Conservation (phyloP, 2,888 invertebrate genomes). For the Glyphotaelius pellucidus region DNA sequence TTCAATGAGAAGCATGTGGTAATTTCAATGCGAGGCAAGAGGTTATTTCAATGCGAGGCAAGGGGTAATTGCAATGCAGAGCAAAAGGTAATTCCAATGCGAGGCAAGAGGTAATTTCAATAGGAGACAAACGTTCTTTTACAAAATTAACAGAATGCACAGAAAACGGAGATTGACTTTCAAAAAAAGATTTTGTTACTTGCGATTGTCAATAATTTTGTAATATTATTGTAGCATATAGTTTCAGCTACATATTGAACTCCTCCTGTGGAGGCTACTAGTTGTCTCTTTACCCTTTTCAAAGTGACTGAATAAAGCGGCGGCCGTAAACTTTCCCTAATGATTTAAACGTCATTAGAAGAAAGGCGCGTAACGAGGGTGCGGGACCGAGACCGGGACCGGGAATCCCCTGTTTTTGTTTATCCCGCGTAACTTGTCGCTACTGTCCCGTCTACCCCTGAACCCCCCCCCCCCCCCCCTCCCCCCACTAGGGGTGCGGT, state of each 20-base stretch:
- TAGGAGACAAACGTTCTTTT: no score
- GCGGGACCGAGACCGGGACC: not conserved
- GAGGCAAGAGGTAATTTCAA: no score
- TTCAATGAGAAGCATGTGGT: no score
- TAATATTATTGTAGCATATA: not conserved
- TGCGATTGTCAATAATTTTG: no score
- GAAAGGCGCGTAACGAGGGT: constrained; percentile 66
- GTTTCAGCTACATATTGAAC: constrained; percentile 10
- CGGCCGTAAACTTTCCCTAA: constrained; percentile 63
- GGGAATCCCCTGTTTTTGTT: constrained; percentile 65
- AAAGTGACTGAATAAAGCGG: constrained; percentile 62
- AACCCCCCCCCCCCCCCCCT: not conserved
- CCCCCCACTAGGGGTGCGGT: constrained; percentile 57
- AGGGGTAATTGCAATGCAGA: no score
- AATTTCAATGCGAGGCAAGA: no score
- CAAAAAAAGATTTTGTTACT: no score
- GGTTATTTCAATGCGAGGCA: no score
- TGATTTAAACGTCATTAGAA: constrained; percentile 67
- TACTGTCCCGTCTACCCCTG: not conserved
- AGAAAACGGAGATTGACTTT: not conserved
- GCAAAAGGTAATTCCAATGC: no score
- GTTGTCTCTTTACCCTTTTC: constrained; percentile 65
- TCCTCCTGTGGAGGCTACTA: constrained; percentile 36
- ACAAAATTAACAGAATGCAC: not conserved
- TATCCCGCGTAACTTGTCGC: constrained; percentile 57